Conservation (phyloP, 1,140 invertebrate genomes). For the Wiebesia pumilae region DNA sequence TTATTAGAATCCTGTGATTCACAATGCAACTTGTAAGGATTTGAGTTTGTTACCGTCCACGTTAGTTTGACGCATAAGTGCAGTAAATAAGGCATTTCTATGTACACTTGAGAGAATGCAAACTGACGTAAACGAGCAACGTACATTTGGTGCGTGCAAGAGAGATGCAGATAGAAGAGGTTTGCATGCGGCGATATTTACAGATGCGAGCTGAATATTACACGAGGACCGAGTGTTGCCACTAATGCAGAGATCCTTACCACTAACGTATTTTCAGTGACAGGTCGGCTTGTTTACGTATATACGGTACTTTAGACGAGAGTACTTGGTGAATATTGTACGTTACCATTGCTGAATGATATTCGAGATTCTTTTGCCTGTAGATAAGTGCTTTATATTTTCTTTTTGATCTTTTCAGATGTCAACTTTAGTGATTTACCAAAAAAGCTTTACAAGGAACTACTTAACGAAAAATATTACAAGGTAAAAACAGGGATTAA, state of each 20-base stretch:
- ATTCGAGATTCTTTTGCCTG: constrained; percentile 1
- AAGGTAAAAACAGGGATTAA: too few relatives aligned
- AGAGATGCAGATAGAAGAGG: background rate
- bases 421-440: too few relatives aligned
- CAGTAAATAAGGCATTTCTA: background rate
- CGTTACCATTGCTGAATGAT: background rate
- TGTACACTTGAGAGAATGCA: background rate
- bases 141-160: background rate
- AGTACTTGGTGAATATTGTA: background rate
- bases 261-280: background rate
- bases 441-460: too few relatives aligned
- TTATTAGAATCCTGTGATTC: too few relatives aligned
- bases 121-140: background rate
- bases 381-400: too few relatives aligned
- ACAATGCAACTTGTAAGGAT: background rate
- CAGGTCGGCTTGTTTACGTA: background rate
- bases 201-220: constrained; percentile 33
- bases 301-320: background rate
- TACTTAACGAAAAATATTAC: too few relatives aligned
- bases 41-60: background rate
- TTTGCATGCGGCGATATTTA: background rate
- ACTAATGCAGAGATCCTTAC: background rate
- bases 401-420: too few relatives aligned
- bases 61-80: background rate
- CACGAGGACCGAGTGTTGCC: background rate